Evolutionary conservation across 2,888 invertebrate species (phyloP).

Genomic region (Agelastica alni): DNA sequence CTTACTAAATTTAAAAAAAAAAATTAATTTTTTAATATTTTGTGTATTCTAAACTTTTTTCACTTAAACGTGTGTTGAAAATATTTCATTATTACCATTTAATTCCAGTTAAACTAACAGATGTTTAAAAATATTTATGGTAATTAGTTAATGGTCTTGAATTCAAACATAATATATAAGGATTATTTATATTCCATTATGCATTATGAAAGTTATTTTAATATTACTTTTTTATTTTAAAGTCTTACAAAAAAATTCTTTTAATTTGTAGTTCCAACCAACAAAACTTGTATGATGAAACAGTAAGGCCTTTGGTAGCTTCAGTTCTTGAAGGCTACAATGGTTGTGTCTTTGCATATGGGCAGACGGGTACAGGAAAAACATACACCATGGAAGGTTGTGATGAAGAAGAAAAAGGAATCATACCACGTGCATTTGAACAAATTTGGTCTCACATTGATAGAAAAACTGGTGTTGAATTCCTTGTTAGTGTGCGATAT

Average conservation of each 20-base stretch:
- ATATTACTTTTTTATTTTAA: too few relatives aligned
- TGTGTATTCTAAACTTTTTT: too few relatives aligned
- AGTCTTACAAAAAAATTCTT: neutral
- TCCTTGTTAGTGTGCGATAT: slow-evolving; percentile 94
- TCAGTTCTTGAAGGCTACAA: slow-evolving; percentile 97
- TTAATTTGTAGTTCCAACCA: slow-evolving; percentile 72
- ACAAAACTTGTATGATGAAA: slow-evolving; percentile 93
- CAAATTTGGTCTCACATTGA: slow-evolving; percentile 96
- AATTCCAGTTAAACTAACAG: too few relatives aligned
- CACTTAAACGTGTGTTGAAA: too few relatives aligned
- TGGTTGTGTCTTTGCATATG: slow-evolving; percentile 99
- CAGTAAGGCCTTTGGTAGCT: slow-evolving; percentile 91
- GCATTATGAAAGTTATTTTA: too few relatives aligned
- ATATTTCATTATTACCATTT: too few relatives aligned
- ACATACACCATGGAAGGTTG: slow-evolving; percentile 76
- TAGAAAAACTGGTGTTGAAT: slow-evolving; percentile 90
- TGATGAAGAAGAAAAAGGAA: slow-evolving; percentile 43
- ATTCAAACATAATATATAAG: too few relatives aligned
- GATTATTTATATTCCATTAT: too few relatives aligned
- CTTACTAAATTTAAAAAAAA: too few relatives aligned
- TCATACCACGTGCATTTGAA: slow-evolving; percentile 92
- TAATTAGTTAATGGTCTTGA: too few relatives aligned
- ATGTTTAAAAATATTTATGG: too few relatives aligned
- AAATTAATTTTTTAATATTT: too few relatives aligned
- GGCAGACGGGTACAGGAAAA: slow-evolving; percentile 96